A percentile compares a stretch with the other conserved stretches of the same genome.
phyloP scores from a whole-genome alignment of 2,113 vertebrate genomes.

The Heloderma charlesbogerti region DNA sequence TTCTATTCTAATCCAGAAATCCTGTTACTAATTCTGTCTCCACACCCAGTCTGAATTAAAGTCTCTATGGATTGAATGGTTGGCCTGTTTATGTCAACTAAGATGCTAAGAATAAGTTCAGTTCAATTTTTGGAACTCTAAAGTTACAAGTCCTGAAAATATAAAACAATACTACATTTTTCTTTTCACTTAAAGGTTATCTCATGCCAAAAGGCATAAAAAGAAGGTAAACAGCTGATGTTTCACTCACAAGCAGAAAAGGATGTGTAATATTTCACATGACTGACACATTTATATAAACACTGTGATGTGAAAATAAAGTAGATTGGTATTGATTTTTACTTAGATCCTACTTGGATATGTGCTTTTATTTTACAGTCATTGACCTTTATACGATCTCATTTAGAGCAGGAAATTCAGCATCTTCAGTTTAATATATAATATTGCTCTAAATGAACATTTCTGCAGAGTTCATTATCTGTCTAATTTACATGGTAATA shows the following conservation, averaged over 20 bases:
- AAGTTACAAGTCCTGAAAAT: slow-evolving; percentile 45
- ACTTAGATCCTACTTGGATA: slow-evolving; percentile 68
- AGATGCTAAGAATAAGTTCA: slow-evolving; percentile 49
- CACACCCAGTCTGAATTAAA: slow-evolving; percentile 12
- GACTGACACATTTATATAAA: slow-evolving; percentile 65
- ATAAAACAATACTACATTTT: slow-evolving; percentile 40
- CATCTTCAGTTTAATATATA: slow-evolving; percentile 44
- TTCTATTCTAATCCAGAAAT: background rate
- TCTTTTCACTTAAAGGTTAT: slow-evolving; percentile 60
- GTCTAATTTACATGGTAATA: slow-evolving; percentile 77
- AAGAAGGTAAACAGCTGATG: slow-evolving; percentile 50
- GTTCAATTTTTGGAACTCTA: slow-evolving; percentile 36
- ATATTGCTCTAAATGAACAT: slow-evolving; percentile 71
- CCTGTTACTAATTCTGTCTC: background rate
- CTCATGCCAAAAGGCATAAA: slow-evolving; percentile 46
- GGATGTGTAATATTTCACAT: slow-evolving; percentile 46
- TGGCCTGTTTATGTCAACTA: slow-evolving; percentile 42
- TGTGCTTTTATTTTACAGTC: slow-evolving; percentile 72
- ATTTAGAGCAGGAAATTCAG: slow-evolving; percentile 64
- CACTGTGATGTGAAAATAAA: slow-evolving; percentile 55
- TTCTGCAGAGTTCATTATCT: slow-evolving; percentile 69
- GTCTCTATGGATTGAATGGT: background rate
- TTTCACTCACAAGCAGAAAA: slow-evolving; percentile 57
- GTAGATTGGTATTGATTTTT: slow-evolving; percentile 66
- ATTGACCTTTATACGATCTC: slow-evolving; percentile 73